Base-by-base conservation (phyloP, 1,140 invertebrate genomes). In the Lordiphosa collinella region DNA sequence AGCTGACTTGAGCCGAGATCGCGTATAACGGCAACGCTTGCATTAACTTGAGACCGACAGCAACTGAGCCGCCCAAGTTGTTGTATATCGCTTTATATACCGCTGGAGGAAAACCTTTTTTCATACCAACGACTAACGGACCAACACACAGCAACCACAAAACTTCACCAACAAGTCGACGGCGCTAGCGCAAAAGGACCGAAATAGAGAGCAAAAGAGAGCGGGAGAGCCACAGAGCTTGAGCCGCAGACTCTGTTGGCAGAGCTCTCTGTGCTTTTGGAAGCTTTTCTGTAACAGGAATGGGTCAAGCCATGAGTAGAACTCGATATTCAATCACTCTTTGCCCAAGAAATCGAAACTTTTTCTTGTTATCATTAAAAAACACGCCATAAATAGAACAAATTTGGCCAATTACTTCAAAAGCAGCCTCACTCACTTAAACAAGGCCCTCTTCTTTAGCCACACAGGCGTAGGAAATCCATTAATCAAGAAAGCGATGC, bases 51-150 rank as follows among this genome's bases (percentile, higher is more conserved):
- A 70, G 58, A 76, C 76, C 76, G 76, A 82, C 71, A 74, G 67
- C 67, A 66, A 82, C 76, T 82, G 76, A 82, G 71, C 62, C 76
- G 78, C 78, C 76, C 72, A 82, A 74, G 76, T 82, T 82, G 76
- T 76, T 84, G 76, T 76, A 72, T 61, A 68, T 82, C 78, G 76
- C 76, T 84, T 82, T 82, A 82, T 82, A 82, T 82, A 84, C 76
- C 54, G 65, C 58, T 47, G 16, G 66, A 70, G 62, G 76, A 82
- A 82, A 76, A 80, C 71, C 76, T 75, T 80, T 80, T 32, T 50
- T 59, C 59, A 67, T 71, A 46, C 68, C 68, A 62, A 58, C 53
- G 6, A 22, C 9, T 38, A 70, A 63, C 65, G 63, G 62, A 57
- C 43, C 37, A 49, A 43, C 25, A 43, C 25, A 48, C 36, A 47